Evolutionary conservation across 2,888 invertebrate genomes (phyloP).

Genomic region (Bimastos eiseni): DNA sequence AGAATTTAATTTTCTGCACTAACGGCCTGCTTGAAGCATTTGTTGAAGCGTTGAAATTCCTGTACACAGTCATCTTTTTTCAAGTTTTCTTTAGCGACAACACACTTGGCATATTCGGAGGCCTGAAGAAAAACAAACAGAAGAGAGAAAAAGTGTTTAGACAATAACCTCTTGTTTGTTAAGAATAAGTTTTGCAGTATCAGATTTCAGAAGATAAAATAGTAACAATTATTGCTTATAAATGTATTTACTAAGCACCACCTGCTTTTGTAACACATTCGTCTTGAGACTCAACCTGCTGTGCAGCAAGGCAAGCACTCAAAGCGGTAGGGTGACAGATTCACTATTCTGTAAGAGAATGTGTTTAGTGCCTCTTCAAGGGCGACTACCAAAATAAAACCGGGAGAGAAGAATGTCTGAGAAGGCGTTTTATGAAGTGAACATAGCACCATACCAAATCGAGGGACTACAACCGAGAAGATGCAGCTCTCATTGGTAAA

Average conservation of each 20-base stretch:
- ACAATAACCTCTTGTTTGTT: background rate
- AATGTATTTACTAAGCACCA: too few relatives aligned
- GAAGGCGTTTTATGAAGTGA: too few relatives aligned
- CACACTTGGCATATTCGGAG: constrained; percentile 18
- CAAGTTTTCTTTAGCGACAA: constrained; percentile 15
- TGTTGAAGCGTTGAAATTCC: constrained; percentile 27
- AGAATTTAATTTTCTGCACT: constrained; percentile 5
- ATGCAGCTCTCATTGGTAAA: background rate
- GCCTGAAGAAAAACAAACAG: background rate
- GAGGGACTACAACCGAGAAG: too few relatives aligned
- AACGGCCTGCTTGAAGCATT: constrained; percentile 17
- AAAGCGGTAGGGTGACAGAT: too few relatives aligned
- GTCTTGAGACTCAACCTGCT: too few relatives aligned
- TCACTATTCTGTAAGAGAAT: too few relatives aligned
- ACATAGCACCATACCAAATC: too few relatives aligned
- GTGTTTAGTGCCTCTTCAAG: too few relatives aligned
- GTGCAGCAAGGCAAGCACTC: too few relatives aligned
- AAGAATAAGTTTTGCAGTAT: background rate
- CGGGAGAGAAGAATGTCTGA: too few relatives aligned
- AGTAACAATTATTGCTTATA: background rate
- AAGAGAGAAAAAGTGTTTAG: background rate
- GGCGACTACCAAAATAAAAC: too few relatives aligned
- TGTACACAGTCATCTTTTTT: constrained; percentile 13
- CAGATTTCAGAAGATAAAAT: background rate
- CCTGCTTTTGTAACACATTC: too few relatives aligned